Conservation (phyloP, 2,888 invertebrate species). For the Sceliomorpha sp. region DNA sequence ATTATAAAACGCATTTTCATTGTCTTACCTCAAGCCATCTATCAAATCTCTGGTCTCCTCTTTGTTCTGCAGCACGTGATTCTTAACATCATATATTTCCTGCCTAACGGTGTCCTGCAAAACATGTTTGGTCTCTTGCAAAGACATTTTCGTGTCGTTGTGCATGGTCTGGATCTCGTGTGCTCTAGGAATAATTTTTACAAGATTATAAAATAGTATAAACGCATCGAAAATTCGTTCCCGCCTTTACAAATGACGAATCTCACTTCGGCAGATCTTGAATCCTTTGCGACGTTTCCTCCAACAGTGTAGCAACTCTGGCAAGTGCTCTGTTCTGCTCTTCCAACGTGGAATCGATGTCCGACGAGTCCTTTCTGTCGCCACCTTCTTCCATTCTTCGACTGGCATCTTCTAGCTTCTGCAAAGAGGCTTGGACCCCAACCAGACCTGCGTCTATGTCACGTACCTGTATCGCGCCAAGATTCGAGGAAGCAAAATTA, state of each 20-base stretch:
- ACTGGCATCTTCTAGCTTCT: slow-evolving; percentile 60
- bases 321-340: slow-evolving; percentile 63
- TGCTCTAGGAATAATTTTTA: slow-evolving; percentile 65
- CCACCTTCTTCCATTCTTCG: slow-evolving; percentile 52
- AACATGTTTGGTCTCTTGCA: slow-evolving; percentile 82
- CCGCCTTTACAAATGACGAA: no score
- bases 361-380: slow-evolving; percentile 34
- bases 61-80: slow-evolving; percentile 83
- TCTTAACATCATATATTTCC: slow-evolving; percentile 81
- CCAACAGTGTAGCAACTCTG: slow-evolving; percentile 67
- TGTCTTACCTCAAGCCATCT: slow-evolving; percentile 82
- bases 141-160: slow-evolving; percentile 84
- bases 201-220: slow-evolving; percentile 59
- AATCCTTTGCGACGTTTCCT: slow-evolving; percentile 65
- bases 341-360: slow-evolving; percentile 57
- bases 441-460: slow-evolving; percentile 60
- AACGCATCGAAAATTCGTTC: slow-evolving; percentile 18
- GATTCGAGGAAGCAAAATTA: not conserved
- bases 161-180: slow-evolving; percentile 82
- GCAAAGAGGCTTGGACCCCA: slow-evolving; percentile 62
- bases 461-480: slow-evolving; percentile 58
- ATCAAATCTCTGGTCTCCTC: slow-evolving; percentile 83
- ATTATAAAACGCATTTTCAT: no score
- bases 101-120: slow-evolving; percentile 72
- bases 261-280: slow-evolving; percentile 71